phyloP scores from a whole-genome alignment of 2,888 invertebrate genomes.

The Neoscelio sp. region DNA sequence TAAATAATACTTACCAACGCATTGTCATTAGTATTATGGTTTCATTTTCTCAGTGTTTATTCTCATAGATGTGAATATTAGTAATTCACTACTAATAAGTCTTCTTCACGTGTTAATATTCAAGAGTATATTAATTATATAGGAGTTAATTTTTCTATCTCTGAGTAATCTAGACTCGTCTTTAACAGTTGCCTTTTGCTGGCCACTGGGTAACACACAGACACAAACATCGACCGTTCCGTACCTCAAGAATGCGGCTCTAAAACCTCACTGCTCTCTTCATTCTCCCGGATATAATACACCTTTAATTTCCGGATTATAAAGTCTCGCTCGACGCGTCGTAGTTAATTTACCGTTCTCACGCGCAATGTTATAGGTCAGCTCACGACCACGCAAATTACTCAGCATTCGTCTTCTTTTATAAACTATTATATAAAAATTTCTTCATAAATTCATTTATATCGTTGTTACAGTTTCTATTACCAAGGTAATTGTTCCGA shows the following conservation, averaged over 20 bases:
- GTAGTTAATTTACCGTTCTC: slow-evolving; percentile 78
- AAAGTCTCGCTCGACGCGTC: slow-evolving; percentile 78
- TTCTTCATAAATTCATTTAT: slow-evolving; percentile 43
- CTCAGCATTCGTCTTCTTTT: slow-evolving; percentile 45
- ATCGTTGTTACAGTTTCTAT: too few relatives aligned
- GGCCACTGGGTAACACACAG: slow-evolving; percentile 18
- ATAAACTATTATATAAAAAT: slow-evolving; percentile 45
- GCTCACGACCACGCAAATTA: slow-evolving; percentile 54
- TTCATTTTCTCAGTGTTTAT: too few relatives aligned
- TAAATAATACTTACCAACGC: too few relatives aligned
- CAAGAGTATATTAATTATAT: slow-evolving; percentile 79
- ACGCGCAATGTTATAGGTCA: slow-evolving; percentile 71
- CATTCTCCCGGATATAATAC: slow-evolving; percentile 78
- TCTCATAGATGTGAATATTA: too few relatives aligned
- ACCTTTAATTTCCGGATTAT: slow-evolving; percentile 82
- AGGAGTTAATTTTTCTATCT: slow-evolving; percentile 74
- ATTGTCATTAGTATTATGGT: too few relatives aligned
- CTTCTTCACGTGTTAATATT: too few relatives aligned
- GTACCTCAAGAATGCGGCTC: slow-evolving; percentile 32
- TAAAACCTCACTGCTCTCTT: slow-evolving; percentile 61
- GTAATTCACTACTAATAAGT: too few relatives aligned
- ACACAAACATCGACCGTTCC: slow-evolving; percentile 52
- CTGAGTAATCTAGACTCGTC: slow-evolving; percentile 55
- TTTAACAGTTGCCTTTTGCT: slow-evolving; percentile 29
- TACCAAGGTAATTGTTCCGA: too few relatives aligned